Evolutionary conservation across 2,797 vertebrate genomes (phyloP).

Genomic region (Mionectes olivaceus): DNA sequence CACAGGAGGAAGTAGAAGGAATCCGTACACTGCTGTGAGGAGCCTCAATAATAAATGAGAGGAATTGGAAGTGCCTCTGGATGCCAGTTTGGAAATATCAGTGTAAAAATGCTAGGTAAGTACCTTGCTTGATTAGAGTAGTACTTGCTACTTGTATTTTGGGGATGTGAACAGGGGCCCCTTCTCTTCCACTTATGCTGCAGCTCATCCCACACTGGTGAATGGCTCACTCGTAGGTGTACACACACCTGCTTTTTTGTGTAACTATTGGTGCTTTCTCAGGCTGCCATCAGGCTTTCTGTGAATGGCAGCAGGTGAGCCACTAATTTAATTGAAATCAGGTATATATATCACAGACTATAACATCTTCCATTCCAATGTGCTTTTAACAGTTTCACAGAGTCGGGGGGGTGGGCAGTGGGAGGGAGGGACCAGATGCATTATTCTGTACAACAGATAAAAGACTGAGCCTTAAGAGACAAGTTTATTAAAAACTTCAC

Average conservation of each 20-base stretch:
- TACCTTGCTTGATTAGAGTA: background rate
- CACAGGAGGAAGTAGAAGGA: conserved; percentile 69
- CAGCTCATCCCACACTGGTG: fast-evolving
- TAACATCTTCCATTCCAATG: background rate
- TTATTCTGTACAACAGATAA: conserved; percentile 20
- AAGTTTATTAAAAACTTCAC: conserved; percentile 44
- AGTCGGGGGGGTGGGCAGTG: fast-evolving
- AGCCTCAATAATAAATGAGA: conserved; percentile 70
- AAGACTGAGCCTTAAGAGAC: background rate
- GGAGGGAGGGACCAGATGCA: background rate
- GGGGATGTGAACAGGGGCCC: background rate
- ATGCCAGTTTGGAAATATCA: conserved; percentile 54
- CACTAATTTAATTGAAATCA: background rate
- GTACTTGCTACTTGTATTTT: background rate
- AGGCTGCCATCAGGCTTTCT: background rate
- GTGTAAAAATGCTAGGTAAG: conserved; percentile 18
- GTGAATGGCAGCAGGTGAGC: background rate
- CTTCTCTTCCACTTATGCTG: background rate
- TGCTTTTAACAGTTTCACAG: background rate
- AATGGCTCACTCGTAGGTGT: background rate
- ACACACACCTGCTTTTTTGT: background rate
- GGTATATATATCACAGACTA: background rate
- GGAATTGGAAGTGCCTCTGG: conserved; percentile 22
- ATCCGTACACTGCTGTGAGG: conserved; percentile 62
- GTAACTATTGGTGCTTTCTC: background rate